Evolutionary conservation across 2,113 vertebrate species (phyloP).

Genomic region (Coryphaenoides rupestris): DNA sequence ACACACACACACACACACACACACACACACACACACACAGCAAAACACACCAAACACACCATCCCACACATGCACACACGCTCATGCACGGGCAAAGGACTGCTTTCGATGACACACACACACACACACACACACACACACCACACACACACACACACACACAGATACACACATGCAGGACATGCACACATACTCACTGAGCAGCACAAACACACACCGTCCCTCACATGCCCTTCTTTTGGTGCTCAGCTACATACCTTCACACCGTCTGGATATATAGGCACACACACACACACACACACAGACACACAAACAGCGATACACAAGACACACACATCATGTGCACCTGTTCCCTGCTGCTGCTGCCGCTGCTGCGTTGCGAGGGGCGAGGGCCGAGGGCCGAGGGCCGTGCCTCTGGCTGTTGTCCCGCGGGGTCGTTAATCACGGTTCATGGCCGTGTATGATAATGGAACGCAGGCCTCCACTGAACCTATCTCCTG

Average conservation of each 20-base stretch:
- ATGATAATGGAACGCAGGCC: conserved; percentile 63
- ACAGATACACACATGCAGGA: background rate
- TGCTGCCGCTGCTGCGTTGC: background rate
- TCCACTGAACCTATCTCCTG: conserved; percentile 48
- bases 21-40: background rate
- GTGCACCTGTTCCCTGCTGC: too few relatives aligned
- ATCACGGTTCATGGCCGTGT: conserved; percentile 61
- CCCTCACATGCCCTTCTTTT: too few relatives aligned
- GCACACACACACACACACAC: too few relatives aligned
- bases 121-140: background rate
- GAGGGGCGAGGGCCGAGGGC: conserved; percentile 11
- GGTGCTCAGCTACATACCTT: too few relatives aligned
- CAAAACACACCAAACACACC: background rate
- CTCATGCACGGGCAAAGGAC: background rate
- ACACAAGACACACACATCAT: too few relatives aligned
- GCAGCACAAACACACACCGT: background rate
- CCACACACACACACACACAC: background rate
- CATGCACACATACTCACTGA: background rate
- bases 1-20: background rate
- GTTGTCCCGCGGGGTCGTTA: conserved; percentile 65
- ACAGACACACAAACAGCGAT: too few relatives aligned
- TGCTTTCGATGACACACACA: background rate
- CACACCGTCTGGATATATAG: too few relatives aligned
- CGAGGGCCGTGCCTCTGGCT: too few relatives aligned
- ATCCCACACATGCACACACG: background rate